A percentile compares a stretch with the other conserved stretches of the same genome.
Evolutionary conservation across 2,113 vertebrate genomes (phyloP).

Genomic region (Carassius carassius): DNA sequence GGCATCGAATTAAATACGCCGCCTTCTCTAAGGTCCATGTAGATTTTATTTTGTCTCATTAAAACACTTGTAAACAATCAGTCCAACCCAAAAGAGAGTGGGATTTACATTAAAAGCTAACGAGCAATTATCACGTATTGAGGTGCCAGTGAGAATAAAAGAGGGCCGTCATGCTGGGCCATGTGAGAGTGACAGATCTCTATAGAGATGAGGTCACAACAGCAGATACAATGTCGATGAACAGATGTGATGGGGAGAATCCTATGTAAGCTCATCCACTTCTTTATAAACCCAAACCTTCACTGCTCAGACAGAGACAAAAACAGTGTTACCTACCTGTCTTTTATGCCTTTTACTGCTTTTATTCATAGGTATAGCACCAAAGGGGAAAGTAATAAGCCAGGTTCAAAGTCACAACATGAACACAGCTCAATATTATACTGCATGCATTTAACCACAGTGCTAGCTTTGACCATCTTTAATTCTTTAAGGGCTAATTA

Average conservation of each 20-base stretch:
- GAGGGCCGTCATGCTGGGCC: neutral
- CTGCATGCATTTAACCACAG: neutral
- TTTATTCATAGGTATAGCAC: neutral
- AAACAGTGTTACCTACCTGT: neutral
- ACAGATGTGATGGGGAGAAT: slow-evolving; percentile 40
- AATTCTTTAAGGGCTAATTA: neutral
- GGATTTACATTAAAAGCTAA: slow-evolving; percentile 22
- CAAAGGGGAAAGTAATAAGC: neutral
- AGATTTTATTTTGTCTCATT: slow-evolving; percentile 1
- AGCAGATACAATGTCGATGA: slow-evolving; percentile 51
- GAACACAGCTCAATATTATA: neutral
- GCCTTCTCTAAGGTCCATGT: neutral
- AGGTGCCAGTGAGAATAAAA: slow-evolving; percentile 5
- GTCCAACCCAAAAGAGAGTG: neutral
- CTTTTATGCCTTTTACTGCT: neutral
- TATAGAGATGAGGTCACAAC: slow-evolving; percentile 4
- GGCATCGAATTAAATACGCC: neutral
- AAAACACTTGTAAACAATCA: slow-evolving; percentile 14
- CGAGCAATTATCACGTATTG: slow-evolving; percentile 42
- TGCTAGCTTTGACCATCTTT: neutral
- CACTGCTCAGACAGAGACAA: neutral
- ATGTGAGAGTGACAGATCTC: slow-evolving; percentile 10
- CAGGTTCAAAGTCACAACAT: neutral
- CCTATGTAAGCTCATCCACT: neutral
- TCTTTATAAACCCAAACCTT: slow-evolving; percentile 23